Evolutionary conservation across 2,797 vertebrate species (phyloP), one percentile per base, ranked within the genome.

Genomic region (Rhynchonycteris naso): DNA sequence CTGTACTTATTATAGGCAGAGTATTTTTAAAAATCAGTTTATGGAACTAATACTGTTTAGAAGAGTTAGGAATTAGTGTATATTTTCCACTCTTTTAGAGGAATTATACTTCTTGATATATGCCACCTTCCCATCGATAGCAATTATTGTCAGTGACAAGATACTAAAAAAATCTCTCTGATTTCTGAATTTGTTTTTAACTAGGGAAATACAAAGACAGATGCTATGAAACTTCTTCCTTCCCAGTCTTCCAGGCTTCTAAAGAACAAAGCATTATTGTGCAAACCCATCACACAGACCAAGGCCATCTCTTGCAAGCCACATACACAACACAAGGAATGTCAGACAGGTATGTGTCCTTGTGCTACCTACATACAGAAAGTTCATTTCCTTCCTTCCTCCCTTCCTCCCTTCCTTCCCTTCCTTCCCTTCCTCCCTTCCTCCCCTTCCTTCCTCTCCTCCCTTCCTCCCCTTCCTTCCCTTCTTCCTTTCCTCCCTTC

Each of bases 241-340:
- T 97, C 91, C 81, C 97, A 99, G 98, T 63, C 99, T 99, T 98
- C 98, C 4, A 99, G 98, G 87, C 97, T 99, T 87, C 98, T 99
- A 52, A 99, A 99, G 98, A 99, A 99, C 98, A 99, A 99, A 97
- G 99, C 99, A 1, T 96, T 99, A 50, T 96, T 99, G 80, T 99
- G 99, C 96, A 99, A 99, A 56, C 99, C 99, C 0, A 98, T 99
- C 97, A 99, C 99, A 50, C 99, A 99, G 98, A 99, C 99, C 96
- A 99, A 99, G 98, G 99, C 99, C 52, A 98, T 99, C 24, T 99
- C 99, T 0, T 99, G 99, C 98, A 99, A 98, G 98, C 99, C 99
- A 33, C 99, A 99, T 90, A 99, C 98, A 0, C 98, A 98, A 1
- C 98, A 99, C 58, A 98, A 98, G 28, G 98, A 99, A 94, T 98